These are phyloP conservation scores for Caenorhabditis sp. DNA, from an alignment of 2,888 invertebrate genomes.

Conservation along the genomic window DNA sequence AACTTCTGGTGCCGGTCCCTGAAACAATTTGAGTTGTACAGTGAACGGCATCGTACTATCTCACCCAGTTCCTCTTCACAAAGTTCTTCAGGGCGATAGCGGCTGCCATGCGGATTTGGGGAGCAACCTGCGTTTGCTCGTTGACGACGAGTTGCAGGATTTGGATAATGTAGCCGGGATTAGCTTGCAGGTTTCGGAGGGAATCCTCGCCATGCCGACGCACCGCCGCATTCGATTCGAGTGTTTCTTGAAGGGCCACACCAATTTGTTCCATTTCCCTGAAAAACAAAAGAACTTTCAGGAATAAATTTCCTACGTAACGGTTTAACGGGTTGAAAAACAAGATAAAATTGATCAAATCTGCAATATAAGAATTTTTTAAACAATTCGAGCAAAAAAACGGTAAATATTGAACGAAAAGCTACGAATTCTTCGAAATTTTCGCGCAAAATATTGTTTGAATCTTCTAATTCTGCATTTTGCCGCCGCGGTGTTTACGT, in stretches of 20 bases:
- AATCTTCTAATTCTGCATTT: neutral
- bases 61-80: conserved; percentile 92
- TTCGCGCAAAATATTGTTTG: conserved; percentile 9
- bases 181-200: conserved; percentile 56
- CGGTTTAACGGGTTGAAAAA: neutral
- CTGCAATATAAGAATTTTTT: neutral
- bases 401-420: neutral
- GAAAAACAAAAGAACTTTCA: neutral
- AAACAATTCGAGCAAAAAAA: neutral
- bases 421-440: neutral
- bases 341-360: neutral
- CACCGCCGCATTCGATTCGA: conserved; percentile 78
- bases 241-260: conserved; percentile 79
- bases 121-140: conserved; percentile 83
- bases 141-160: conserved; percentile 56
- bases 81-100: conserved; percentile 97
- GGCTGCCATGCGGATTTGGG: conserved; percentile 90
- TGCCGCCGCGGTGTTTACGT: conserved; percentile 26
- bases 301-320: neutral
- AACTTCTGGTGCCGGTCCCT: conserved; percentile 66
- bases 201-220: conserved; percentile 78
- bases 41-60: too few species aligned
- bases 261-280: conserved; percentile 58
- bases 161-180: conserved; percentile 54
- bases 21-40: conserved; percentile 2